Evolutionary conservation across 2,113 vertebrate species (phyloP), one percentile per base, ranked within the genome.

Genomic region (Pelobates fuscus): DNA sequence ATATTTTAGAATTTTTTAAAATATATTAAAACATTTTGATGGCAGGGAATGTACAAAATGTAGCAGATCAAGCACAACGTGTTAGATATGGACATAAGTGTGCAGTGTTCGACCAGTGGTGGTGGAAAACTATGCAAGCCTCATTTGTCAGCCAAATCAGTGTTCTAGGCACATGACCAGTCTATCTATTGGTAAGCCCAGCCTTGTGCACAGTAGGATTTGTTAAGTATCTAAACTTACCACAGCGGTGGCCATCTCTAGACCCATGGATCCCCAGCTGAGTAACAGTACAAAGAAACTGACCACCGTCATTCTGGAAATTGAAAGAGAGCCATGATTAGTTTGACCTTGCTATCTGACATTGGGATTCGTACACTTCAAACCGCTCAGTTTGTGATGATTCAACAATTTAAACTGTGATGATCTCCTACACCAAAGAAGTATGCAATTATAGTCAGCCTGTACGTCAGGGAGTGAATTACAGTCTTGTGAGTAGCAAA

Each of bases 191-290:
- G n/a, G n/a, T n/a, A n/a, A n/a, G n/a, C n/a, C 30, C 30, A 32
- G 30, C 30, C 30, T 10, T 32, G 30, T 10, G 10, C 30, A 32
- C 30, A 10, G 30, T 10, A 32, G 30, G 4, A 32, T 32, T 32
- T 32, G 4, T 32, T 32, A 32, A 10, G 30, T 32, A 10, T 32
- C 30, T 32, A 43, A 82, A 93, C 94, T 92, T 86, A 96, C 94
- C 92, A 95, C 92, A 0, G 94, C 94, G 4, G 93, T 88, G 59
- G 94, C 94, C 0, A 93, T 95, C 86, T 96, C 95, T 79, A 96
- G 81, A 17, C 95, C 94, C 87, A 95, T 86, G 67, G 95, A 95
- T 70, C 92, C 93, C 95, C 95, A 96, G 86, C 95, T 96, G 15
- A 96, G 90, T 84, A 95, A 88, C 11, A 96, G 90, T 70, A 93